Conservation (phyloP, 2,888 invertebrate genomes). For the Saturnia pavonia region DNA sequence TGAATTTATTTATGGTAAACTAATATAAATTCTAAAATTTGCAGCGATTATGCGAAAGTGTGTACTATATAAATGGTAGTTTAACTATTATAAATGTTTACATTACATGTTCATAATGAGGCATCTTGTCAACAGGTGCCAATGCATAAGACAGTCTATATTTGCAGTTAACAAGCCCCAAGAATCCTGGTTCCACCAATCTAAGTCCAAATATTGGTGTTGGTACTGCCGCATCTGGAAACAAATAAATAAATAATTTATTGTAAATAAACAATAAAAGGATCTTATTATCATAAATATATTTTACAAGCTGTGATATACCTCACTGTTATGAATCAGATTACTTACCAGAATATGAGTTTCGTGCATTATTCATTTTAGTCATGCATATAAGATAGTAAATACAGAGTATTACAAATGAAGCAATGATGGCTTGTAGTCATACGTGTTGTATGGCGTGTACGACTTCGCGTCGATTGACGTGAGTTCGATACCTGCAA, state of each 20-base stretch:
- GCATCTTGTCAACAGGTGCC: slow-evolving; percentile 55
- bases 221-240: slow-evolving; percentile 33
- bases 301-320: not conserved
- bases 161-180: slow-evolving; percentile 59
- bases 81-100: not conserved
- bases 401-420: not conserved
- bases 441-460: no score
- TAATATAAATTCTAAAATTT: no score
- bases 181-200: slow-evolving; percentile 50
- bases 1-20: no score
- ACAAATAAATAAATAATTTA: slow-evolving; percentile 14
- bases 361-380: no score
- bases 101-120: slow-evolving; percentile 31
- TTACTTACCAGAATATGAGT: no score
- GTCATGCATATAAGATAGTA: no score
- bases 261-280: not conserved
- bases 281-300: not conserved
- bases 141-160: slow-evolving; percentile 50
- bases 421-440: no score
- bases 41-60: no score
- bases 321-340: not conserved
- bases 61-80: no score
- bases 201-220: slow-evolving; percentile 48
- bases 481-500: no score
- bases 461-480: no score